These are phyloP conservation scores for Drosophila pandora DNA, from an alignment of 1,140 invertebrate genomes.

Conservation along the genomic window DNA sequence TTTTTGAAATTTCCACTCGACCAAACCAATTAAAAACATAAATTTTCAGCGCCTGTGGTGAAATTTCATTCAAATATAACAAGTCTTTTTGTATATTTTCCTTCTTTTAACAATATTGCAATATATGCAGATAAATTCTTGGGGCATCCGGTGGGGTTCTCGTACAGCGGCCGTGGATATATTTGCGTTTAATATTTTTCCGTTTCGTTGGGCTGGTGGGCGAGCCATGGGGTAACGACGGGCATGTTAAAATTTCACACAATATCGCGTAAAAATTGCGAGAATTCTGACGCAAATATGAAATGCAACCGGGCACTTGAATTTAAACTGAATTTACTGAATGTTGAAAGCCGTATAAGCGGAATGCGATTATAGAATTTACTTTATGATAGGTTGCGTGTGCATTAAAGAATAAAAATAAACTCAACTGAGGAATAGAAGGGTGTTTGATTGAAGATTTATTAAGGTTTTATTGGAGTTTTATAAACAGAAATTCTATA, in stretches of 20 bases:
- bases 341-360: background rate
- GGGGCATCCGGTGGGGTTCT: background rate
- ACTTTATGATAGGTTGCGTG: background rate
- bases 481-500: no score
- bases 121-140: slow-evolving; percentile 48
- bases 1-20: slow-evolving; percentile 74
- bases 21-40: slow-evolving; percentile 81
- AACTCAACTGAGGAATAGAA: background rate
- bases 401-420: slow-evolving; percentile 1
- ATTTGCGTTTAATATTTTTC: slow-evolving; percentile 59
- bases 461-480: background rate
- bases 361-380: slow-evolving; percentile 3
- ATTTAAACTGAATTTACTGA: slow-evolving; percentile 7
- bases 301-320: slow-evolving; percentile 16
- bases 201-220: slow-evolving; percentile 24
- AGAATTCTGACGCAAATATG: slow-evolving; percentile 31
- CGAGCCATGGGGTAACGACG: slow-evolving; percentile 7
- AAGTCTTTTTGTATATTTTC: slow-evolving; percentile 36
- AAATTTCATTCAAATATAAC: slow-evolving; percentile 70
- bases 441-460: background rate
- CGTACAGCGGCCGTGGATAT: slow-evolving; percentile 20
- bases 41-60: slow-evolving; percentile 65
- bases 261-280: slow-evolving; percentile 37
- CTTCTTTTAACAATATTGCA: slow-evolving; percentile 26
- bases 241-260: slow-evolving; percentile 55